Conservation (phyloP, 2,113 vertebrate species). For the Osmerus mordax region DNA sequence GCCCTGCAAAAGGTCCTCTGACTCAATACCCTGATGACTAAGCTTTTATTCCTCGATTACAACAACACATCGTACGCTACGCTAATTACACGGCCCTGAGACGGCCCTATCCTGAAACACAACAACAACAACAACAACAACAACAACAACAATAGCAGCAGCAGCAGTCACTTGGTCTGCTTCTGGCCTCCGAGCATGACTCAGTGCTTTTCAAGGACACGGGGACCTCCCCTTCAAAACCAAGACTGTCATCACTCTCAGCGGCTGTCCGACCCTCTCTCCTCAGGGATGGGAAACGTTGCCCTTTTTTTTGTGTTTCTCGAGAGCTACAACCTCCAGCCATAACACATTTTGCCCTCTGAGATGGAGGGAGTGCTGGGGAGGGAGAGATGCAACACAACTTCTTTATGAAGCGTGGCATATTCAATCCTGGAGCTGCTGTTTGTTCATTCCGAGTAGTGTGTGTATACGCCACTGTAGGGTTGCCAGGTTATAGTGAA, state of each 20-base stretch:
- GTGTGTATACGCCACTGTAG: neutral
- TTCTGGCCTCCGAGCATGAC: conserved; percentile 42
- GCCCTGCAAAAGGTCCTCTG: too few species aligned
- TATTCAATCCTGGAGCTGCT: conserved; percentile 11
- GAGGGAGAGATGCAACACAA: conserved; percentile 25
- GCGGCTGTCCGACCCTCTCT: conserved; percentile 31
- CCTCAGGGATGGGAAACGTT: conserved; percentile 19
- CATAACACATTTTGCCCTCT: conserved; percentile 10
- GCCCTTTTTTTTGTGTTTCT: neutral
- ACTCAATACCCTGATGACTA: neutral
- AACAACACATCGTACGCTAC: conserved; percentile 20
- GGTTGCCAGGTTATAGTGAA: conserved; percentile 22
- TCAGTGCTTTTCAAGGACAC: conserved; percentile 47
- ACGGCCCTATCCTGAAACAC: neutral
- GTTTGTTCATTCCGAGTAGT: conserved; percentile 1
- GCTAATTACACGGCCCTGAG: conserved; percentile 25
- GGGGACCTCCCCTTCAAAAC: conserved; percentile 32
- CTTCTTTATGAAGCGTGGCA: conserved; percentile 31
- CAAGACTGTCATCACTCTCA: conserved; percentile 39
- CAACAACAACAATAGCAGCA: too few species aligned
- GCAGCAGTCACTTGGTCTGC: conserved; percentile 39
- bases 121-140: conserved; percentile 21
- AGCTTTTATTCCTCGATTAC: conserved; percentile 36
- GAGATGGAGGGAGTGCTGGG: neutral
- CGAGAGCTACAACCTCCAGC: conserved; percentile 37